Base-by-base conservation (phyloP, 2,888 invertebrate genomes). In the Drosophila niveifrons region DNA sequence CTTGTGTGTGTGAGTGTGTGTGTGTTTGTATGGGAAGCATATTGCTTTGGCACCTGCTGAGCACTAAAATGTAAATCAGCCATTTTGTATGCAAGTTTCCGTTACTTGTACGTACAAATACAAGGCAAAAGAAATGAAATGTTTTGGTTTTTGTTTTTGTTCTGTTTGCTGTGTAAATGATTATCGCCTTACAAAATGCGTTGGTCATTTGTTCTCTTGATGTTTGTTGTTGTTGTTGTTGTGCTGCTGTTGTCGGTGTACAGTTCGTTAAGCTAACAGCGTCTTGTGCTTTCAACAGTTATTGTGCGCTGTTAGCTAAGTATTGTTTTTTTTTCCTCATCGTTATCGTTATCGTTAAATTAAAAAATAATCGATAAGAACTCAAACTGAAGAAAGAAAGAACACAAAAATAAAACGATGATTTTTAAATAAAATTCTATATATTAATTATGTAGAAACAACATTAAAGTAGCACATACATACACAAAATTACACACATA, bases 391-490 rank as follows among this genome's bases (percentile, higher is more conserved):
- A 68, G 17, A 64, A 47, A 69, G 75, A 63, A 66, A 47, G 68
- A 77, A 63, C 29, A 71, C 52, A 64, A 64, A 53, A 71, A 9
- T 41, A 53, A n/a, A n/a, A 28, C 28, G 11, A 11, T 31, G n/a
- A 47, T n/a, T 52, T 46, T 71, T 59, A 75, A 86, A 88, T 82
- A 85, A 75, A 74, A 69, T 72, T 75, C 69, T 66, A 36, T 36
- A 36, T 84, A 78, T 88, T 56, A 84, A 85, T 80, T 85, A 82
- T 31, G 18, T 56, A 56, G 31, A 56, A 80, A 82, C 78, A 84
- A 74, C 79, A 71, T 77, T 74, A 75, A 82, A 75, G 75, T 82
- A 84, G 86, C 83, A 84, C 88, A 85, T 76, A 84, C 81, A 80
- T 80, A 74, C 75, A 84, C 66, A 56, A 69, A 85, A 83, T 78